Evolutionary conservation across 2,888 invertebrate species (phyloP), one percentile per base, ranked within the genome.

Genomic region (Platynereis dumerilii): DNA sequence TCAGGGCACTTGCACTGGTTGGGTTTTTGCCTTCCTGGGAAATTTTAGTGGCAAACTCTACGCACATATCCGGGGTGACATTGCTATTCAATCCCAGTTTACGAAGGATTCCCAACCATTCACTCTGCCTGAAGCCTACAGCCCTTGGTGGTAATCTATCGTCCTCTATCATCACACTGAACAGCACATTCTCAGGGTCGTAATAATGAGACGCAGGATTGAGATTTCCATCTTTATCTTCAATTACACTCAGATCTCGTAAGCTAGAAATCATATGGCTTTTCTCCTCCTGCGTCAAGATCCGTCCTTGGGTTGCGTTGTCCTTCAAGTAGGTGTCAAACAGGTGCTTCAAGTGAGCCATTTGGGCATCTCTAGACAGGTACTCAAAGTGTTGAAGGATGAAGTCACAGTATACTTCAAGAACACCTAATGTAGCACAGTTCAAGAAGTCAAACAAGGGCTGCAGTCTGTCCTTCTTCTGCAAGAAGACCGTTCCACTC

Each of bases 381-480:
- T 71, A 72, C 58, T 72, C 73, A 61, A 73, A 68, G 54, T 73
- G 72, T 54, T 73, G 70, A 34, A 73, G 69, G 28, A 73, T 72
- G 55, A 73, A 73, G 26, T 72, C 55, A 24, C 69, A 71, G 44
- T 73, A 73, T 15, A 73, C 72, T 10, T 73, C 70, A n/a, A 66
- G 29, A 17, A 68, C 60, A 44, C 57, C 65, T 17, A 73, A 58
- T 10, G 53, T 56, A 7, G 67, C 67, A 59, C 74, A 68, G 10
- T 65, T 68, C 2, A 76, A 60, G 42, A 65, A 66, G 20, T 63
- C 48, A 42, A 67, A 70, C 39, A 76, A 59, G 0, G 54, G 39
- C 3, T 57, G 42, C 7, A 71, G 61, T 1, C n/a, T 45, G 34
- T 60, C 62, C 29, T 70, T 65, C 20, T 67, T 58, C 34, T 69